phyloP scores from a whole-genome alignment of 2,113 vertebrate genomes.

The Apodemus sylvaticus region DNA sequence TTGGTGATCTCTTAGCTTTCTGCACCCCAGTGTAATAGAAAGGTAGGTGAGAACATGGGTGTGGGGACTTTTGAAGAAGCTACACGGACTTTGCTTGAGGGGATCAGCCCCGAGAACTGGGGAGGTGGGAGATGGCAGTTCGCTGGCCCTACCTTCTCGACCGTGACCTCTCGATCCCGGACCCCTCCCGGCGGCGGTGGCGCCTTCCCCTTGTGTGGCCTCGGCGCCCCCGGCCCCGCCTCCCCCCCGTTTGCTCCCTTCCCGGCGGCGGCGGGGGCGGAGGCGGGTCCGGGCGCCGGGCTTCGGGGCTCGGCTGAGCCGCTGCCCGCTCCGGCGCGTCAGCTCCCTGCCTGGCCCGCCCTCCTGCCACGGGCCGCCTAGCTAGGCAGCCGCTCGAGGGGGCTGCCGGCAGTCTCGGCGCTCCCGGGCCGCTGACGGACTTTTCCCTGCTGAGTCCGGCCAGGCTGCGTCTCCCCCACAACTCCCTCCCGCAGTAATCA shows the following conservation, averaged over 20 bases:
- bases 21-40: neutral
- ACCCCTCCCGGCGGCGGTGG: conserved; percentile 43
- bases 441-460: conserved; percentile 68
- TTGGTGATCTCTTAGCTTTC: neutral
- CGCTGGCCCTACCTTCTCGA: neutral
- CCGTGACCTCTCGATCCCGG: conserved; percentile 60
- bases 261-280: conserved; percentile 71
- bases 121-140: neutral
- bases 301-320: conserved; percentile 24
- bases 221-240: conserved; percentile 76
- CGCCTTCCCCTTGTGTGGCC: conserved; percentile 79
- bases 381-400: conserved; percentile 8
- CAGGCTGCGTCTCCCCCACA: conserved; percentile 16
- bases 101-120: neutral
- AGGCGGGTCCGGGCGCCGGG: conserved; percentile 59
- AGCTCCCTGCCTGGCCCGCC: conserved; percentile 28
- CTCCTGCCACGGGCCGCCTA: conserved; percentile 10
- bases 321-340: conserved; percentile 72
- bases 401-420: conserved; percentile 3
- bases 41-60: neutral
- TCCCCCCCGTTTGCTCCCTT: conserved; percentile 69
- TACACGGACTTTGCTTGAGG: neutral
- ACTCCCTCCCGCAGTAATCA: conserved; percentile 49
- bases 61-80: neutral
- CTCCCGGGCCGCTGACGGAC: conserved; percentile 59